Evolutionary conservation across 2,113 vertebrate species (phyloP).

Genomic region (Oophaga pumilio): DNA sequence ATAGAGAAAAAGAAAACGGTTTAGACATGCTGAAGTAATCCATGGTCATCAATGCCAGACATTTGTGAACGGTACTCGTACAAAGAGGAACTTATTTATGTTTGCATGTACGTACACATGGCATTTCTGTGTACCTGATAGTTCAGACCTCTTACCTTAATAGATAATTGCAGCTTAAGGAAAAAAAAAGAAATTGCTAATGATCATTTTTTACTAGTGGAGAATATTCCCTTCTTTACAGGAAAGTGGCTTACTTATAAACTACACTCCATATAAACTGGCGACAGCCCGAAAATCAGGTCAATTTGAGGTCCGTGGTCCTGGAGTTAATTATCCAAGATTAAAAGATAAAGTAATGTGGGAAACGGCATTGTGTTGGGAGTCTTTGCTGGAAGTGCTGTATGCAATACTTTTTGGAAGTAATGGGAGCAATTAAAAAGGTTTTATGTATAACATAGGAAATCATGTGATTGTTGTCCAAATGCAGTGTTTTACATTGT

Average conservation of each 20-base stretch:
- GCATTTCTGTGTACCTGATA: neutral
- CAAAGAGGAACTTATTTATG: constrained; percentile 1
- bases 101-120: neutral
- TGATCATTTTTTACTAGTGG: constrained; percentile 31
- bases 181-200: constrained; percentile 8
- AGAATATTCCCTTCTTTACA: constrained; percentile 22
- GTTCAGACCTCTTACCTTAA: neutral
- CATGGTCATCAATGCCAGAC: neutral
- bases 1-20: neutral
- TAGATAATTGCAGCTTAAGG: neutral
- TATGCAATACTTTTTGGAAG: neutral
- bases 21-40: constrained; percentile 3
- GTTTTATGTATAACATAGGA: neutral
- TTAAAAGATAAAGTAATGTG: constrained; percentile 37
- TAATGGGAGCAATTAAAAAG: neutral
- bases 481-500: neutral
- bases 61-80: neutral
- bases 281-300: constrained; percentile 36
- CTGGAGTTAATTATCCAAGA: constrained; percentile 49
- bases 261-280: constrained; percentile 26
- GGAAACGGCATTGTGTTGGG: neutral
- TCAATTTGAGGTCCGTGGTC: constrained; percentile 37
- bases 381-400: neutral
- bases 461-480: neutral
- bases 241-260: constrained; percentile 32